Base-by-base conservation (phyloP, 2,797 vertebrate genomes). In the Huso huso region DNA sequence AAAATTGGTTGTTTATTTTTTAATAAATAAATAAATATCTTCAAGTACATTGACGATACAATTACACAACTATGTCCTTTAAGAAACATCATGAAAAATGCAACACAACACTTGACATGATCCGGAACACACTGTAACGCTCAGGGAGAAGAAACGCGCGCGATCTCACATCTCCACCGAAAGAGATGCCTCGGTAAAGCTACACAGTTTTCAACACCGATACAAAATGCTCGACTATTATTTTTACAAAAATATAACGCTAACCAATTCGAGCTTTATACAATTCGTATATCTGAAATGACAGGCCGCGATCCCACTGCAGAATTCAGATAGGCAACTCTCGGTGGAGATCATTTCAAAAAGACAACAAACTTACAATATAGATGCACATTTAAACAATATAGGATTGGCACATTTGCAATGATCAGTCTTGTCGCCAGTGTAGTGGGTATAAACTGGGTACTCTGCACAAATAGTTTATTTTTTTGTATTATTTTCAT, bases 21-120 rank as follows among this genome's bases (percentile, higher is more conserved):
- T 88, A 94, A 95, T 98, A 99, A 98, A 98, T 98, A 99, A 98
- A 98, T 97, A 97, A 93, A 92, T 94, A 92, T 92, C 80, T 89
- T 91, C 85, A 86, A 82, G 77, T 76, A 86, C 88, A 89, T 80
- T 86, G 88, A 90, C 76, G 70, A 76, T 87, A 90, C 89, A 91
- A 77, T 79, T 78, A 86, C 81, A 87, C 78, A 77, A 73, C 74
- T 62, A 78, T 76, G 74, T 76, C 73, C 71, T 72, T 71, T 55
- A 75, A 71, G 67, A 79, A 75, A 83, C 74, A 71, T 65, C 11
- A 70, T 48, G 49, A 77, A 60, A 73, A 73, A 52, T 75, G 76
- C 55, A 62, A 62, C 9, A 6, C 11, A 62, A 62, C 61, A 62
- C n/a, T 13, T 68, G 70, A 73, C 68, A 70, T 52, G 59, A 61